phyloP scores from a whole-genome alignment of 1,140 invertebrate genomes.

The roundworm (Caenorhabditis elegans) region WBcel235 BX284603.4:5523001-5523500 shows the following conservation, averaged over 20 bases:
- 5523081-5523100: neutral
- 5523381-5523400: too few relatives aligned
- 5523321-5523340: too few relatives aligned
- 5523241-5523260: conserved; percentile 11
- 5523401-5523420: too few relatives aligned
- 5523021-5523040: too few relatives aligned
- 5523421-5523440: too few relatives aligned
- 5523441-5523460: too few relatives aligned
- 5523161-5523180: conserved; percentile 13
- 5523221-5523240: neutral
- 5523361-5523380: too few relatives aligned
- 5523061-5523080: neutral
- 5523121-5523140: neutral
- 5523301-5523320: neutral
- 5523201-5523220: neutral
- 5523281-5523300: neutral
- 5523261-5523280: neutral
- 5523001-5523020: too few relatives aligned
- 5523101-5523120: neutral
- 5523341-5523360: too few relatives aligned
- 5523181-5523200: neutral
- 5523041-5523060: too few relatives aligned
- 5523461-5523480: too few relatives aligned
- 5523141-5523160: neutral
- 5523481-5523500: too few relatives aligned